phyloP scores from a whole-genome alignment of 2,113 vertebrate genomes.

The Progne subis region DNA sequence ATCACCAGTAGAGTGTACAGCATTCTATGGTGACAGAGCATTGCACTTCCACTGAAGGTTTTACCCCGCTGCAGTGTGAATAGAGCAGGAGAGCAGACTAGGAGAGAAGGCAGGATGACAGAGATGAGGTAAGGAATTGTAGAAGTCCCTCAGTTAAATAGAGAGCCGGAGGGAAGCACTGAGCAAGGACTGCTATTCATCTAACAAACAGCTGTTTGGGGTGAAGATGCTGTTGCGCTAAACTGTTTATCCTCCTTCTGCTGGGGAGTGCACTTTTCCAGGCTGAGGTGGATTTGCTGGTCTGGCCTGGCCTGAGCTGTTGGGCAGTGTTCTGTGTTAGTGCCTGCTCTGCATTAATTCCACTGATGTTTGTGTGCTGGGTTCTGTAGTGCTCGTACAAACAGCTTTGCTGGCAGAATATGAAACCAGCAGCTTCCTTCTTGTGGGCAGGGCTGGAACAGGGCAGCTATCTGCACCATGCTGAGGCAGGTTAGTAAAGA shows the following conservation, averaged over 20 bases:
- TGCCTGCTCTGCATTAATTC: not conserved
- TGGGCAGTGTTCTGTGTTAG: not conserved
- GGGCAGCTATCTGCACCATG: not conserved
- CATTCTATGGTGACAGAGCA: not conserved
- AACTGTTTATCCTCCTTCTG: not conserved
- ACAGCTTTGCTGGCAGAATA: not conserved
- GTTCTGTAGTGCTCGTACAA: not conserved
- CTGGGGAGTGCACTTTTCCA: not conserved
- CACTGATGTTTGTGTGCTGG: not conserved
- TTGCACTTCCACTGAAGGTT: not conserved
- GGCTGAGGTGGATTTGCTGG: not conserved
- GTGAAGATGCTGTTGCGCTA: not conserved
- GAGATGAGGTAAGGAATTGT: not conserved
- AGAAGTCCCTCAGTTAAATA: not conserved
- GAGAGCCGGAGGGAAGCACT: not conserved
- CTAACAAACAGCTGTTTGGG: not conserved
- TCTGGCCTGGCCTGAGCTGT: not conserved
- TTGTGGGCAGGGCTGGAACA: not conserved
- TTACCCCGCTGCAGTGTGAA: fast-evolving
- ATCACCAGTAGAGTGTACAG: fast-evolving
- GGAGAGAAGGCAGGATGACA: not conserved
- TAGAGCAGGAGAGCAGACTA: not conserved
- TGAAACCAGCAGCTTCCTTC: not conserved
- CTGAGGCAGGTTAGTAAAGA: not conserved
- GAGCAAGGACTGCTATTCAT: not conserved